Conservation (phyloP, 2,888 invertebrate species). For the Antheraea assamensis region DNA sequence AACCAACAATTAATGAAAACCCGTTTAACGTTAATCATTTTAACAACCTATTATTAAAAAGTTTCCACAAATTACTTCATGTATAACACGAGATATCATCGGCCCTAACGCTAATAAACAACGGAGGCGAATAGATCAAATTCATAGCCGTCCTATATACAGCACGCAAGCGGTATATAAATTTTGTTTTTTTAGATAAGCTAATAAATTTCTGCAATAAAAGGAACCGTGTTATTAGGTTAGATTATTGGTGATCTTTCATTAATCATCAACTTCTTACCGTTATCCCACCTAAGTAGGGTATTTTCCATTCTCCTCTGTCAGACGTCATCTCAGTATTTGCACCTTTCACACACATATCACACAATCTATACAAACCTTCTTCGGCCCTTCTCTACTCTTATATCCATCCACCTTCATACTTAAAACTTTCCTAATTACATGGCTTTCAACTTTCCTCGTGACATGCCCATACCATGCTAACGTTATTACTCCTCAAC, state of each 20-base stretch:
- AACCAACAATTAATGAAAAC: constrained; percentile 48
- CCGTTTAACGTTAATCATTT: constrained; percentile 65
- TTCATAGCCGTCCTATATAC: constrained; percentile 47
- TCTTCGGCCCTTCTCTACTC: too few relatives aligned
- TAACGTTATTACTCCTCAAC: too few relatives aligned
- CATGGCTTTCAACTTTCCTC: too few relatives aligned
- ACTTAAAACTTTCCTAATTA: too few relatives aligned
- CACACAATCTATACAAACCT: too few relatives aligned
- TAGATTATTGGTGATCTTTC: neutral
- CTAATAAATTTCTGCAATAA: constrained; percentile 8
- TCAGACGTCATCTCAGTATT: too few relatives aligned
- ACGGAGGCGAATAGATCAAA: constrained; percentile 46
- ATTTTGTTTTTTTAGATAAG: constrained; percentile 17
- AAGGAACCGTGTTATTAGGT: neutral
- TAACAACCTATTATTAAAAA: constrained; percentile 70
- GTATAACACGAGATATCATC: constrained; percentile 59
- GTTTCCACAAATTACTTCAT: constrained; percentile 68
- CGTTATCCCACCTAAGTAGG: too few relatives aligned
- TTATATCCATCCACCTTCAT: too few relatives aligned
- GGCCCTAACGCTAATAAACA: constrained; percentile 22
- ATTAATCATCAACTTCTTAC: too few relatives aligned
- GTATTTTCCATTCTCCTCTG: too few relatives aligned
- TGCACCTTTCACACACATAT: too few relatives aligned
- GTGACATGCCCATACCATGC: too few relatives aligned
- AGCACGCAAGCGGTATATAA: constrained; percentile 45